phyloP scores from a whole-genome alignment of 1,140 invertebrate species.

The Ostrea edulis region DNA sequence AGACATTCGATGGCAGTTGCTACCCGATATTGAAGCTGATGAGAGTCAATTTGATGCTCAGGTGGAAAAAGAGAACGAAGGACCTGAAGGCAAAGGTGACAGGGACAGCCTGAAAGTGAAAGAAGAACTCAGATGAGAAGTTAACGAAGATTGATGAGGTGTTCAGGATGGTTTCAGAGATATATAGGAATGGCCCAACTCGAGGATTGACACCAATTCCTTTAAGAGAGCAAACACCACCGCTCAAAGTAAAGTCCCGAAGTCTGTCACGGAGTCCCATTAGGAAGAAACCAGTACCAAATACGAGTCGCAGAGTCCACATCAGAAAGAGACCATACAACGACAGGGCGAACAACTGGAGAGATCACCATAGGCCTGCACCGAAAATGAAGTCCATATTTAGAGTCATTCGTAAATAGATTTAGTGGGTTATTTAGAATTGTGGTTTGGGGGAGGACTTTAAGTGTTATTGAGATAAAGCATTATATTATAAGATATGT shows the following conservation, averaged over 20 bases:
- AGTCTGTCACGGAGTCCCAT: background rate
- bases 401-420: too few relatives aligned
- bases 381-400: too few relatives aligned
- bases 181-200: background rate
- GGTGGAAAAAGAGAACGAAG: background rate
- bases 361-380: too few relatives aligned
- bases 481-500: too few relatives aligned
- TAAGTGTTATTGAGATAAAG: too few relatives aligned
- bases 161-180: background rate
- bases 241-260: background rate
- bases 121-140: constrained; percentile 2
- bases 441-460: too few relatives aligned
- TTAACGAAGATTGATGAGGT: constrained; percentile 3
- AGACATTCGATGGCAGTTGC: background rate
- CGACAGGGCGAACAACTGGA: too few relatives aligned
- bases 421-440: too few relatives aligned
- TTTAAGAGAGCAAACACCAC: background rate
- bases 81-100: background rate
- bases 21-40: background rate
- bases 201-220: background rate
- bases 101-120: background rate
- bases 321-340: too few relatives aligned
- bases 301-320: too few relatives aligned
- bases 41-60: background rate
- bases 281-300: too few relatives aligned